phyloP scores from a whole-genome alignment of 2,797 vertebrate species.

The Poeciliopsis infans region DNA sequence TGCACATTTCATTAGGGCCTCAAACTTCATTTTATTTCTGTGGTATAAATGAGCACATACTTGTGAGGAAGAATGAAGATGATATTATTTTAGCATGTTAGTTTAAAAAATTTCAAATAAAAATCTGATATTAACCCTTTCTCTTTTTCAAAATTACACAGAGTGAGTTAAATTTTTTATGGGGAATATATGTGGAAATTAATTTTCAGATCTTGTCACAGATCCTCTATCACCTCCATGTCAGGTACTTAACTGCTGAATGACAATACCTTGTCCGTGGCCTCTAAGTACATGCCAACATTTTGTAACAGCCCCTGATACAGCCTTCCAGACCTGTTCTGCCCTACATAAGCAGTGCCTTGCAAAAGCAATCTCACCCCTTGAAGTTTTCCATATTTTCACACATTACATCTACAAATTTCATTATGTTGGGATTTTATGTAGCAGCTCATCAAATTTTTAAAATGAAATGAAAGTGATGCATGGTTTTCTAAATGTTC shows the following conservation, averaged over 20 bases:
- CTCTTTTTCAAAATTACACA: neutral
- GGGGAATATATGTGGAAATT: neutral
- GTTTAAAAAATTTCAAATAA: no score
- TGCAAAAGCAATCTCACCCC: neutral
- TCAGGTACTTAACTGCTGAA: neutral
- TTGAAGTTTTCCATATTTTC: neutral
- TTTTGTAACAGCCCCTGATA: no score
- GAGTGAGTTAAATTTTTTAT: neutral
- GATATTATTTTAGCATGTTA: no score
- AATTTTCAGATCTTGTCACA: no score
- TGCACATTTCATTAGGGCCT: no score
- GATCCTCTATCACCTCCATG: neutral
- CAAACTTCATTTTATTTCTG: no score
- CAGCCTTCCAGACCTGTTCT: neutral
- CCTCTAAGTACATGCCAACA: no score
- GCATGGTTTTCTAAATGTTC: neutral
- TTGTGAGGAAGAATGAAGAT: no score
- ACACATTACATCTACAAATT: neutral
- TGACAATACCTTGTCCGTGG: no score
- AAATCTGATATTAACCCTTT: no score
- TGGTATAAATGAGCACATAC: no score
- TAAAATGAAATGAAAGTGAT: neutral
- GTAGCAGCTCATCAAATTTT: neutral
- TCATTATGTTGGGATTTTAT: neutral
- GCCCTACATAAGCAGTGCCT: neutral